phyloP scores from a whole-genome alignment of 2,888 invertebrate genomes.

The Himalopsyche anomala region DNA sequence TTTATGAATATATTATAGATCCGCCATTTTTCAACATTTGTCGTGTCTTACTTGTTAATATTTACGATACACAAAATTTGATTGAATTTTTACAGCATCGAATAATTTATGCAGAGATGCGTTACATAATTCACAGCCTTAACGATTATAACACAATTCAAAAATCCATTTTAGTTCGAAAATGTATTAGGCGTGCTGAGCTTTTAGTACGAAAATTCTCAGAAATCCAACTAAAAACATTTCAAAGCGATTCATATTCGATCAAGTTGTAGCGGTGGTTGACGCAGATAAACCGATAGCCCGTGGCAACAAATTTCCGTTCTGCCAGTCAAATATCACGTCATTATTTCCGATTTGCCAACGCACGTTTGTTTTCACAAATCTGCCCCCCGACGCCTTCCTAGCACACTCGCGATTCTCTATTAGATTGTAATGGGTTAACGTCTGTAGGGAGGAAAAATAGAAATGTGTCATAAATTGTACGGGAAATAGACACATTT shows the following conservation, averaged over 20 bases:
- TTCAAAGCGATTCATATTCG: conserved; percentile 32
- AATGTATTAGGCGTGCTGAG: neutral
- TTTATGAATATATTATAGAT: no score
- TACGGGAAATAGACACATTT: neutral
- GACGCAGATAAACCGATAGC: conserved; percentile 59
- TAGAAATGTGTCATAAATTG: conserved; percentile 15
- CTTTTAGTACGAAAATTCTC: conserved; percentile 3
- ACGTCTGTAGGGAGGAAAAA: conserved; percentile 17
- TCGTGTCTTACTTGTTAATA: no score
- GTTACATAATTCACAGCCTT: no score
- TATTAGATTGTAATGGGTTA: conserved; percentile 20
- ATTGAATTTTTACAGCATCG: no score
- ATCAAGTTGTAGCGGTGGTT: conserved; percentile 38
- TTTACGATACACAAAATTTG: no score
- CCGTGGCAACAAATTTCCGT: conserved; percentile 64
- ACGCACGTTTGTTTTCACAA: conserved; percentile 61
- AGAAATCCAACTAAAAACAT: conserved; percentile 5
- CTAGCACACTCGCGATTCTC: conserved; percentile 24
- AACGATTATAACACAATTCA: no score
- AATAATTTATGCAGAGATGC: no score
- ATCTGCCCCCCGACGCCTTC: conserved; percentile 14
- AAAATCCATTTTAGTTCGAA: neutral
- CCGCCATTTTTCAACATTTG: no score
- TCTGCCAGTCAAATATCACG: conserved; percentile 65
- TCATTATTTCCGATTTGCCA: conserved; percentile 62